Evolutionary conservation across 2,797 vertebrate genomes (phyloP).

Genomic region (Gymnodraco acuticeps): DNA sequence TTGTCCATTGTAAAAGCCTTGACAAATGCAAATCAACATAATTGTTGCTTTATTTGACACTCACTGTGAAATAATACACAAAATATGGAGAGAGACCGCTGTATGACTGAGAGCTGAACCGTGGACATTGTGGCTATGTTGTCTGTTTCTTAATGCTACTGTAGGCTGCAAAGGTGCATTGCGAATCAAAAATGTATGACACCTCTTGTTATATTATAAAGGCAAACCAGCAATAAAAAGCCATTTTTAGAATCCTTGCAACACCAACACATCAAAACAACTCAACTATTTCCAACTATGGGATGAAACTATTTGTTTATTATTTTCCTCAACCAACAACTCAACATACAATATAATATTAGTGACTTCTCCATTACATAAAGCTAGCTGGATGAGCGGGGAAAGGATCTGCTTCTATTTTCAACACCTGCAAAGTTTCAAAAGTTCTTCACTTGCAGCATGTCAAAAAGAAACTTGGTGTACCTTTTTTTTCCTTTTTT

Average conservation of each 20-base stretch:
- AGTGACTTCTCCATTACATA: constrained; percentile 35
- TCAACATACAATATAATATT: constrained; percentile 29
- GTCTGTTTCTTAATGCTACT: neutral
- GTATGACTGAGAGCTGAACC: neutral
- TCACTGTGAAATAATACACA: neutral
- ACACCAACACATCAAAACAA: constrained; percentile 6
- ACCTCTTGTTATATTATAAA: neutral
- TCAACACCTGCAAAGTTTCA: constrained; percentile 59
- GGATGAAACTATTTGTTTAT: constrained; percentile 20
- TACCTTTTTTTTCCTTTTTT: constrained; percentile 22
- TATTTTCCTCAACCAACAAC: constrained; percentile 14
- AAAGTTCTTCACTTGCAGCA: constrained; percentile 51
- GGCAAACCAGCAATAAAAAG: neutral
- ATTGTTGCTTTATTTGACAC: neutral
- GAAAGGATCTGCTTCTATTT: constrained; percentile 54
- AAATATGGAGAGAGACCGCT: neutral
- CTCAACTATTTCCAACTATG: constrained; percentile 16
- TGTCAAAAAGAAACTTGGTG: constrained; percentile 51
- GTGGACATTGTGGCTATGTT: neutral
- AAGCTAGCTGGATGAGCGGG: constrained; percentile 41
- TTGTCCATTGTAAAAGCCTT: too few species aligned
- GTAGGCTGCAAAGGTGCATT: neutral
- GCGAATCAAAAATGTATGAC: neutral
- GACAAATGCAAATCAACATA: neutral
- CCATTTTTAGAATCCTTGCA: neutral